Base-by-base conservation (phyloP, 2,797 vertebrate species). In the Cryptoblepharus egeriae region DNA sequence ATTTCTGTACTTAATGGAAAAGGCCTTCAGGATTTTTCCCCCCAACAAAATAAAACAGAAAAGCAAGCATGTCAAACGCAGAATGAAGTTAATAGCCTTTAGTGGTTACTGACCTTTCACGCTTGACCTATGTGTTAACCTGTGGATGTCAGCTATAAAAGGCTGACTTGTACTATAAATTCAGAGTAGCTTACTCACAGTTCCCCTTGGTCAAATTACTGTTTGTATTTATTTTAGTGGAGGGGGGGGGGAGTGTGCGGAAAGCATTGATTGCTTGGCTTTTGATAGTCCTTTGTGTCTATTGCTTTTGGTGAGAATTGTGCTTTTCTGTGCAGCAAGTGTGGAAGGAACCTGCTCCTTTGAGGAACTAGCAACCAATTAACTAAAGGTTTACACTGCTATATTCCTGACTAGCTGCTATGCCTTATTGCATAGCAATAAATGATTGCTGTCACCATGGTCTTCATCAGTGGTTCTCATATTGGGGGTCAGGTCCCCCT, bases 81-180 rank as follows among this genome's bases (percentile, higher is more conserved):
- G n/a, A 0, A 22, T 1, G 65, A 6, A 65, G 55, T 8, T 69
- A 79, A 55, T 77, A 81, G 63, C 63, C 79, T 74, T 37, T 65
- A 80, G 72, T 52, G 2, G 64, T 52, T n/a, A n/a, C 3, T 1
- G 0, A 30, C 73, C 1, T 79, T 85, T 87, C 37, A 60, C 4
- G 82, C 86, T 83, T 90, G 61, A 83, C 2, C 16, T 80, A 57
- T 71, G 26, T 79, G 2, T 81, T 86, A 88, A 79, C 6, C 0
- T 75, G 75, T 85, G 1, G 3, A 22, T 60, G 4, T 30, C 10
- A 75, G 26, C 55, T 7, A 30, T 35, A 81, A 79, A 35, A n/a
- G 18, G 72, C 77, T 71, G 52, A 79, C 68, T 61, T 20, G n/a
- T 45, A 26, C 5, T 80, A 61, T 77, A 61, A 9, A 61, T 11